Percentiles rank a stretch among this genome's conserved stretches.
These are phyloP conservation scores for Scaptomyza graminum DNA, from an alignment of 1,140 invertebrate species.

Conservation along the genomic window DNA sequence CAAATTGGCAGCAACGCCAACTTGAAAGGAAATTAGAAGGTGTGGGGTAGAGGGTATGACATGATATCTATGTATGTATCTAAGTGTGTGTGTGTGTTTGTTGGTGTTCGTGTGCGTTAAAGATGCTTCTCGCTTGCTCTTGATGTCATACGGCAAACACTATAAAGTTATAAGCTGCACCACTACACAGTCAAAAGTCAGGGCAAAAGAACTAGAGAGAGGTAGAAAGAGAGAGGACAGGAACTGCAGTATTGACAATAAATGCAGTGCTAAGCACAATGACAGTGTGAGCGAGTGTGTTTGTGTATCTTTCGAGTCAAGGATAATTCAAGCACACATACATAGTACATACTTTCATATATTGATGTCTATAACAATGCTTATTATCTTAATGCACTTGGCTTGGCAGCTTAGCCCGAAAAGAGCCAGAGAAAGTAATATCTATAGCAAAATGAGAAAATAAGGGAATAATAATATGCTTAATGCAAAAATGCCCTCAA, in stretches of 20 bases:
- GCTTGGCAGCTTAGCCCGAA: not conserved
- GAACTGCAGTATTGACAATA: too few relatives aligned
- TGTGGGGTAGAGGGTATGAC: not conserved
- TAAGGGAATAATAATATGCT: too few relatives aligned
- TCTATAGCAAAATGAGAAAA: too few relatives aligned
- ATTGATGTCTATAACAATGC: conserved; percentile 5
- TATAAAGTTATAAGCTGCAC: conserved; percentile 39
- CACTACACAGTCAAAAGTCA: too few relatives aligned
- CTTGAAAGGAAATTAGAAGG: conserved; percentile 80
- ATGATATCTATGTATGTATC: not conserved
- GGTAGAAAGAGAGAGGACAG: not conserved
- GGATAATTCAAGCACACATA: too few relatives aligned
- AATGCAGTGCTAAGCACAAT: too few relatives aligned
- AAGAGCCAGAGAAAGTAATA: too few relatives aligned
- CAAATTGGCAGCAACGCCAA: conserved; percentile 81
- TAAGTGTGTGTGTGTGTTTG: conserved; percentile 2
- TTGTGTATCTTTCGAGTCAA: too few relatives aligned
- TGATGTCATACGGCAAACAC: conserved; percentile 37
- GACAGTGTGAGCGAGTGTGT: too few relatives aligned
- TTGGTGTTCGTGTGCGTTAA: conserved; percentile 22
- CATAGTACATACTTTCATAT: not conserved
- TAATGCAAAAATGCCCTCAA: too few relatives aligned
- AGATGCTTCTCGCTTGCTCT: conserved; percentile 35
- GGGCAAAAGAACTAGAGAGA: not conserved
- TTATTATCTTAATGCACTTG: conserved; percentile 29